Evolutionary conservation across 1,140 invertebrate genomes (phyloP).

Genomic region (Pygmarrhopalites habei): DNA sequence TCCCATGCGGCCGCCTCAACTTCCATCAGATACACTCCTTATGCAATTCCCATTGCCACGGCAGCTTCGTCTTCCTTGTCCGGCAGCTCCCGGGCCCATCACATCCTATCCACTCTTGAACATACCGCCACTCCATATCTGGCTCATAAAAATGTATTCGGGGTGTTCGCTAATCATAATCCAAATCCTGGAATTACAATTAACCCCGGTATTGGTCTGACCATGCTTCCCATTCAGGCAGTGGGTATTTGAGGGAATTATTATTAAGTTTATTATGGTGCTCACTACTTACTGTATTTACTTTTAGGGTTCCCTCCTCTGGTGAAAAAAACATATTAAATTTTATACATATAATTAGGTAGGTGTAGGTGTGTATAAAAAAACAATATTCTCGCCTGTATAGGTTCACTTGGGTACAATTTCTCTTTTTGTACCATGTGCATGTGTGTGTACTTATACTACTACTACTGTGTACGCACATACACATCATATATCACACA

Average conservation of each 20-base stretch:
- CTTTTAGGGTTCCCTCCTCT: background rate
- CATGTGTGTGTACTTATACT: no score
- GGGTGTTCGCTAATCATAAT: conserved; percentile 43
- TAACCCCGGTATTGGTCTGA: conserved; percentile 37
- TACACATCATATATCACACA: no score
- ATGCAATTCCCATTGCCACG: conserved; percentile 47
- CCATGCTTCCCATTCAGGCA: conserved; percentile 38
- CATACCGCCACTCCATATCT: conserved; percentile 33
- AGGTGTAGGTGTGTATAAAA: background rate
- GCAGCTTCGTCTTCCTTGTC: conserved; percentile 47
- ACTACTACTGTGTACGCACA: no score
- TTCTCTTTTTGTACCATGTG: no score
- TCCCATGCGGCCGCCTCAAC: conserved; percentile 39
- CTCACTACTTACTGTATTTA: background rate
- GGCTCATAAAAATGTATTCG: conserved; percentile 43
- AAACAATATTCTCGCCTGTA: background rate
- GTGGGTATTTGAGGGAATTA: conserved; percentile 32
- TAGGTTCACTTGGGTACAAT: background rate
- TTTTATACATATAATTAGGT: background rate
- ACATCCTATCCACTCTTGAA: conserved; percentile 38
- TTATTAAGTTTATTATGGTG: background rate
- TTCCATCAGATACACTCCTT: conserved; percentile 56
- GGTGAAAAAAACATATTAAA: background rate
- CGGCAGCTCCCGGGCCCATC: conserved; percentile 44
- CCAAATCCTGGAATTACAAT: conserved; percentile 38